phyloP scores from a whole-genome alignment of 2,797 vertebrate genomes.

The Hipposideros larvatus region DNA sequence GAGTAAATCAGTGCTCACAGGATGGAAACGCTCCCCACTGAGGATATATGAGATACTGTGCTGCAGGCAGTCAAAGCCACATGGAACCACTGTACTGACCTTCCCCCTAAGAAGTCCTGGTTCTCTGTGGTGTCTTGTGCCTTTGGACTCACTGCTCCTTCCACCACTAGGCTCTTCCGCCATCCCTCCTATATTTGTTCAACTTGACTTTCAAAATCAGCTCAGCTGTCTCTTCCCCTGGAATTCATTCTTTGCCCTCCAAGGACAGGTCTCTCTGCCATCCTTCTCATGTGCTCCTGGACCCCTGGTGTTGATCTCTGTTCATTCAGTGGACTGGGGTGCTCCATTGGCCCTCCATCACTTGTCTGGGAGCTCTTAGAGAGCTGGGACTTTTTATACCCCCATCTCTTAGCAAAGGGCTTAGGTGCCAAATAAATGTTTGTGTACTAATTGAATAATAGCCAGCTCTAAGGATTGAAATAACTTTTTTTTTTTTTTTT shows the following conservation, averaged over 20 bases:
- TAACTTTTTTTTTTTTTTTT: background rate
- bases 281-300: background rate
- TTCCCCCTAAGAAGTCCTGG: background rate
- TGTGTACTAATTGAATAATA: background rate
- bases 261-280: background rate
- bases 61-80: background rate
- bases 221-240: background rate
- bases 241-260: background rate
- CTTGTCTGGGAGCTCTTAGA: background rate
- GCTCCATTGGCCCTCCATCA: background rate
- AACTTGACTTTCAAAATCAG: background rate
- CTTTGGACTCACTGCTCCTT: background rate
- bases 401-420: background rate
- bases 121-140: background rate
- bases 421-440: background rate
- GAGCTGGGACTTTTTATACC: background rate
- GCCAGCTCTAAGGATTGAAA: background rate
- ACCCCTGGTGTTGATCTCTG: background rate
- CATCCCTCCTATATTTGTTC: background rate
- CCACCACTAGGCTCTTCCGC: background rate
- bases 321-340: background rate
- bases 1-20: background rate
- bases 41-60: background rate
- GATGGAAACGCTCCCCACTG: background rate
- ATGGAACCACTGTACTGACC: accelerated